Evolutionary conservation across 2,888 invertebrate species (phyloP), one percentile per base, ranked within the genome.

Genomic region (Chalcis sispes): DNA sequence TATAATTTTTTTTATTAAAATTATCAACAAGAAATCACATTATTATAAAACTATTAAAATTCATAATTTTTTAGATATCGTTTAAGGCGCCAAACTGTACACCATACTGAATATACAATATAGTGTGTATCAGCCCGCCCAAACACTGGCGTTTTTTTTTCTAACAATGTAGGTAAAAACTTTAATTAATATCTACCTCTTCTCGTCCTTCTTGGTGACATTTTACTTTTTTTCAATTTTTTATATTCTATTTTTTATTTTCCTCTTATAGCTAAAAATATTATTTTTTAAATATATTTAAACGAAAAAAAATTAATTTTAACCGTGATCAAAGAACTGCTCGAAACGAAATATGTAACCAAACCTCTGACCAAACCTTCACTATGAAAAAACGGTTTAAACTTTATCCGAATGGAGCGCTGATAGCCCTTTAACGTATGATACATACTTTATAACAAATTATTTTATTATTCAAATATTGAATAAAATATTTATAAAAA

Each of bases 121-220:
- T 8, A 36, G 4, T 75, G 5, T 56, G 36, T 69, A 69, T 36
- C 4, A 72, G 58, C 83, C 83, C 83, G 83, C 83, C 82, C 80
- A 83, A 83, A 82, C 50, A n/a, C 13, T 52, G 8, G 15, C 23
- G 36, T 62, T 13, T 1, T 36, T 54, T 42, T 13, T 8, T 13
- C 42, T 42, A 4, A 4, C 15, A 15, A 50, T 20, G 18, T 20
- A 50, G 4, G 20, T 20, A 5, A 15, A 46, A 46, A 20, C 67
- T 71, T 23, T 40, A 15, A 50, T 10, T 20, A 25, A 54, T 25
- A 42, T 71, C 78, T 75, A 84, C 83, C 83, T 81, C 81, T 80
- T 74, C 84, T 75, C n/a, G 82, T 83, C 77, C 81, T 80, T 62
- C 83, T 82, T 20, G 83, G 83, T 72, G 83, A 83, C 83, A 83